A percentile compares a stretch with the other conserved stretches of the same genome.
phyloP scores from a whole-genome alignment of 2,888 invertebrate species.

The Clepsis dumicolana region DNA sequence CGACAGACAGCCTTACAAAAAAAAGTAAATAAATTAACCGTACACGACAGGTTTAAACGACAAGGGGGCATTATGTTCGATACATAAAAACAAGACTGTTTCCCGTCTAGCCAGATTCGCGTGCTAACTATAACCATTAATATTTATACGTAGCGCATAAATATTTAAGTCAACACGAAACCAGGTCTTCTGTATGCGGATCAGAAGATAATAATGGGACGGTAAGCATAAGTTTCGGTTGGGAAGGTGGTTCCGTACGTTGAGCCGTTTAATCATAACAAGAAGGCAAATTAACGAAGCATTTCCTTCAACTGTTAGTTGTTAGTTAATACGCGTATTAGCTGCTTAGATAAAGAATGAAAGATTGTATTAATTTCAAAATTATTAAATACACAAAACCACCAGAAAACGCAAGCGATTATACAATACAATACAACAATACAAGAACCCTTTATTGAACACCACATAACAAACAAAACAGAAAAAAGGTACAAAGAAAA shows the following conservation, averaged over 20 bases:
- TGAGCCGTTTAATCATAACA: no score
- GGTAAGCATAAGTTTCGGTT: neutral
- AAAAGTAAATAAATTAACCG: neutral
- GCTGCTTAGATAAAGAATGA: no score
- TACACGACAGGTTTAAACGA: constrained; percentile 45
- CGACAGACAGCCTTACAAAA: neutral
- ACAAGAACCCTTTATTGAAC: no score
- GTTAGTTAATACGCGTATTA: no score
- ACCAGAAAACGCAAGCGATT: no score
- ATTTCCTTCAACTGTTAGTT: no score
- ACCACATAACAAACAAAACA: no score
- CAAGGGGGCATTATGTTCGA: constrained; percentile 59
- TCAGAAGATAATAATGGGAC: constrained; percentile 21
- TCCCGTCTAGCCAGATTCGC: constrained; percentile 76
- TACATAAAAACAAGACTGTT: constrained; percentile 67
- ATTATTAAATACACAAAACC: no score
- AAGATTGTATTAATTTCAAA: no score
- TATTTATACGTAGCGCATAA: constrained; percentile 61
- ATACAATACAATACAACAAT: no score
- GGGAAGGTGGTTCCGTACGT: constrained; percentile 1
- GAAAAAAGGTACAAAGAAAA: no score
- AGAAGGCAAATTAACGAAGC: no score
- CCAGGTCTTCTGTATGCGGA: constrained; percentile 32
- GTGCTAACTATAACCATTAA: constrained; percentile 68
- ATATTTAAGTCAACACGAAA: constrained; percentile 46